Evolutionary conservation across 1,140 invertebrate genomes (phyloP), one percentile per base, ranked within the genome.

Genomic region (Pristionchus pacificus): DNA sequence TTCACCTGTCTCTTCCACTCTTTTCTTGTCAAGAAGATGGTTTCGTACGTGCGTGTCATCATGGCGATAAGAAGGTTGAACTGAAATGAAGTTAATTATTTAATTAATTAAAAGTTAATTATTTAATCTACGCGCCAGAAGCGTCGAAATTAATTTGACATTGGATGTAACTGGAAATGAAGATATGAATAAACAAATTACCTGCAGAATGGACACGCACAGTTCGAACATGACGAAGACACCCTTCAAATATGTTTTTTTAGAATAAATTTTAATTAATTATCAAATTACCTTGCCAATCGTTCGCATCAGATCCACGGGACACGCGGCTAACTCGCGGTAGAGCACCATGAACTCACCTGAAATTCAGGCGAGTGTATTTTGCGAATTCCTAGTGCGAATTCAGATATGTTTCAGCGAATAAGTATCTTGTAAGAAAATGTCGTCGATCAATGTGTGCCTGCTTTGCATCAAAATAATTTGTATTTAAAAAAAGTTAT

Each of bases 1-100:
- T 27, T 32, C 24, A 92, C 91, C 88, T 98, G 95, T 86, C 95
- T 86, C 86, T 97, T 93, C 93, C 94, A 98, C 84, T 98, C 95
- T 84, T 97, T 97, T 77, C 93, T 88, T 1, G 94, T 95, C 85
- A 95, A 93, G 1, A 93, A 93, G 77, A 98, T 97, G 85, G 87
- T 80, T 85, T 96, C 93, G 85, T 98, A 98, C 27, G 95, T 98
- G 84, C 97, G 96, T 1, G 95, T 95, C 95, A 98, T 97, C 94
- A 97, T 98, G 77, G 95, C 95, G 80, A 98, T 98, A 82, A 98
- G 87, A 92, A 98, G 94, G 88, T 98, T 98, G 25, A 61, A 61
- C n/a, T 49, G 38, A n/a, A n/a, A n/a, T n/a, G n/a, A n/a, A n/a
- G n/a, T n/a, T n/a, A n/a, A n/a, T n/a, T n/a, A n/a, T n/a, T n/a